A percentile compares a stretch with the other conserved stretches of the same genome.
Conservation (phyloP, 2,113 vertebrate species). For the Myrmecobius fasciatus region DNA sequence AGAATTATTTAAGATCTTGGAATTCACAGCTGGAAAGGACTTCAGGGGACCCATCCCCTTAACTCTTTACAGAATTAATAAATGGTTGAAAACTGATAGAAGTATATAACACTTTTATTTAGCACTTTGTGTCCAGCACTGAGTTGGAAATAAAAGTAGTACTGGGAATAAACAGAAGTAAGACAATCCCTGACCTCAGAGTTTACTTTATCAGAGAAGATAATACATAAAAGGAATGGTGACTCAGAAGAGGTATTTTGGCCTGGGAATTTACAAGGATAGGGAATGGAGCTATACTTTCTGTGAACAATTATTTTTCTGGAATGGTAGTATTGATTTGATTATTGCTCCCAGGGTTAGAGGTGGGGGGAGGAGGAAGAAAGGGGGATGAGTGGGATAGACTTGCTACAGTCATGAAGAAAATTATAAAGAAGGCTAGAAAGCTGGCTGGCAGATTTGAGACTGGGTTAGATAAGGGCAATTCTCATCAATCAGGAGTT, state of each 20-base stretch:
- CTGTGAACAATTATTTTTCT: background rate
- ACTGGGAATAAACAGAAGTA: background rate
- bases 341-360: background rate
- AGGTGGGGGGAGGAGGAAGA: background rate
- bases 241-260: background rate
- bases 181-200: background rate
- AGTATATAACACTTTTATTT: background rate
- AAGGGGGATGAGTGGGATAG: background rate
- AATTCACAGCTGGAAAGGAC: background rate
- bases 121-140: background rate
- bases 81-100: background rate
- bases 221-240: background rate
- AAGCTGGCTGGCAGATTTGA: background rate
- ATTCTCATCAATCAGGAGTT: background rate
- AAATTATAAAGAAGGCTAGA: background rate
- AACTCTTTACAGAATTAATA: background rate
- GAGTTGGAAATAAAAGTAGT: background rate
- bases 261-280: background rate
- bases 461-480: background rate
- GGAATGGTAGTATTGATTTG: background rate
- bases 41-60: background rate
- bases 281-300: background rate
- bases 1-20: background rate
- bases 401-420: background rate
- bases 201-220: background rate